These are phyloP conservation scores for Dromococcyx pavoninus DNA, from an alignment of 2,797 vertebrate species.

Conservation along the genomic window DNA sequence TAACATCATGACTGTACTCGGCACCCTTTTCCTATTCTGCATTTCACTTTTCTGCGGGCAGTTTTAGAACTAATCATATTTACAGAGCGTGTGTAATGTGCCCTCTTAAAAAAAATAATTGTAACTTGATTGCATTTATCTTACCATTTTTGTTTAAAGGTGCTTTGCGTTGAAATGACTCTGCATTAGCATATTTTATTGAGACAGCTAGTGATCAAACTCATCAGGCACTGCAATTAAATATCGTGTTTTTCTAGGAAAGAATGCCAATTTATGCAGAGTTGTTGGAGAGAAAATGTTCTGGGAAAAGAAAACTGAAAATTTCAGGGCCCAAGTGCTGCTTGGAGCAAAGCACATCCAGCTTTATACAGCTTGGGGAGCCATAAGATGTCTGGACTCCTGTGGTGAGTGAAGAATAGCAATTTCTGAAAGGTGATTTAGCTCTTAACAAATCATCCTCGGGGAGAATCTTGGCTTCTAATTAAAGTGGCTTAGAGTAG, in stretches of 20 bases:
- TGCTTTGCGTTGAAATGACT: slow-evolving; percentile 57
- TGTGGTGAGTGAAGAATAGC: background rate
- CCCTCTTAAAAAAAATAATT: slow-evolving; percentile 31
- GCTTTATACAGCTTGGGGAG: background rate
- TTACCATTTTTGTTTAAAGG: slow-evolving; percentile 64
- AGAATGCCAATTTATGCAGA: slow-evolving; percentile 44
- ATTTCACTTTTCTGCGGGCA: background rate
- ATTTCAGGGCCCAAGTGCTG: background rate
- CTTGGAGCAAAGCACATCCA: background rate
- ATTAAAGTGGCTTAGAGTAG: background rate
- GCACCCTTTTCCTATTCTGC: background rate
- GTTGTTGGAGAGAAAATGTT: slow-evolving; percentile 45
- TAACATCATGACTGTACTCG: background rate
- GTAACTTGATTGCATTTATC: slow-evolving; percentile 52
- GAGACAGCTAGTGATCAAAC: slow-evolving; percentile 62
- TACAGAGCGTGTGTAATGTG: background rate
- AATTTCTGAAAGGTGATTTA: slow-evolving; percentile 12
- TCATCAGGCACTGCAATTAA: slow-evolving; percentile 64
- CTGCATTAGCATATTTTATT: slow-evolving; percentile 66
- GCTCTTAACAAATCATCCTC: background rate
- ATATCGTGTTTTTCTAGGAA: slow-evolving; percentile 63
- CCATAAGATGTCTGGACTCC: background rate
- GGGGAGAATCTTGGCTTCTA: background rate
- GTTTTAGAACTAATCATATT: slow-evolving; percentile 31
- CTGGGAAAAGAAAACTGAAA: slow-evolving; percentile 34